Evolutionary conservation across 2,113 vertebrate genomes (phyloP), one percentile per base, ranked within the genome.

Genomic region (Alethe diademata): DNA sequence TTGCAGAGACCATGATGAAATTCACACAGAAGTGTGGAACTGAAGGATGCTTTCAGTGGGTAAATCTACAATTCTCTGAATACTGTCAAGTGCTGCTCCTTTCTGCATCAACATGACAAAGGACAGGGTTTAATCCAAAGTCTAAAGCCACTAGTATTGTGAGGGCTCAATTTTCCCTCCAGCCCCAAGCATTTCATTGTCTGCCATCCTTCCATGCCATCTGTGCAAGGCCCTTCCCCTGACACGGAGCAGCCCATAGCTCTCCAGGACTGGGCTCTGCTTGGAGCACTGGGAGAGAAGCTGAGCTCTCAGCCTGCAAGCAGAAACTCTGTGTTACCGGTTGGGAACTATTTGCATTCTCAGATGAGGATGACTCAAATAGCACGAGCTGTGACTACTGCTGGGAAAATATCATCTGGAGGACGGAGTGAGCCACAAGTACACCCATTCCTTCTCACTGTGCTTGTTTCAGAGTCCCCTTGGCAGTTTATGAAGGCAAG

Each of bases 381-480:
- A 95, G 92, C 96, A 96, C 48, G 73, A 95, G 92, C 93, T 93
- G 82, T 95, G 94, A 96, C 71, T 92, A 53, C 7, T 92, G 88
- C 75, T 78, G 88, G 86, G 91, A 94, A 94, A 93, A 95, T 96
- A 96, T 95, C 90, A 96, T 91, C 95, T 5, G 90, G 93, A 95
- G 94, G 94, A 95, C 0, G 50, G 70, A 90, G 72, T 86, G 93
- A 96, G 88, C 82, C 88, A 81, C 75, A 92, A 86, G 88, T 82
- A 95, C 92, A 80, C 83, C 75, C 82, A 3, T 91, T 93, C 72
- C 93, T 90, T 71, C 64, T 95, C 23, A 5, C 79, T 24, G 14
- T 71, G 45, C 73, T 86, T 1, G 1, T 83, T 78, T 79, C 88
- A 88, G 75, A 65, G 40, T 40, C 57, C 53, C 60, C 60, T 14